phyloP scores from a whole-genome alignment of 2,888 invertebrate genomes.

The Gnatocerus cornutus region DNA sequence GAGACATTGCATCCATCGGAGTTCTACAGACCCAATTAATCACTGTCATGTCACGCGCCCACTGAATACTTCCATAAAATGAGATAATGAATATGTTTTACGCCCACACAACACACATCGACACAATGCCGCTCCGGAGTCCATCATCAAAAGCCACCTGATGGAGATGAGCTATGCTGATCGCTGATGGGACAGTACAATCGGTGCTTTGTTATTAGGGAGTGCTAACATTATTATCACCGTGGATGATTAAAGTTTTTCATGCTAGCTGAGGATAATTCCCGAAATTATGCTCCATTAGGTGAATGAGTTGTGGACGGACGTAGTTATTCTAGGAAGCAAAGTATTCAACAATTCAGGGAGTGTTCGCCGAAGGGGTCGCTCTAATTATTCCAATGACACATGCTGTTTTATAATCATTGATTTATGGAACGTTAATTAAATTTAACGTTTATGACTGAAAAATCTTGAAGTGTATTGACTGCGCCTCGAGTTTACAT shows the following conservation, averaged over 20 bases:
- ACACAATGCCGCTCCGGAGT: conserved; percentile 46
- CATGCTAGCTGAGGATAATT: conserved; percentile 41
- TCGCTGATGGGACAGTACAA: conserved; percentile 36
- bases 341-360: conserved; percentile 29
- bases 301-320: conserved; percentile 36
- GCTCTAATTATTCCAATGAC: conserved; percentile 36
- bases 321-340: conserved; percentile 40
- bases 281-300: conserved; percentile 45
- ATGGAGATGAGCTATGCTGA: conserved; percentile 37
- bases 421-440: conserved; percentile 14
- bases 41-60: conserved; percentile 58
- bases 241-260: conserved; percentile 41
- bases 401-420: conserved; percentile 27
- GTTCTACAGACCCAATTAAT: conserved; percentile 54
- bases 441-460: not conserved
- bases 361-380: conserved; percentile 30
- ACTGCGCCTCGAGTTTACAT: not conserved
- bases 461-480: not conserved
- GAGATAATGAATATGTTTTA: conserved; percentile 60
- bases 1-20: conserved; percentile 24
- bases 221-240: conserved; percentile 45
- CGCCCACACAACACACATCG: conserved; percentile 52
- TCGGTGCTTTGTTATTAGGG: conserved; percentile 47
- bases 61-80: conserved; percentile 57
- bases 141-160: conserved; percentile 41